Evolutionary conservation across 2,797 vertebrate genomes (phyloP), one percentile per base, ranked within the genome.

Genomic region (Trematomus bernacchii): DNA sequence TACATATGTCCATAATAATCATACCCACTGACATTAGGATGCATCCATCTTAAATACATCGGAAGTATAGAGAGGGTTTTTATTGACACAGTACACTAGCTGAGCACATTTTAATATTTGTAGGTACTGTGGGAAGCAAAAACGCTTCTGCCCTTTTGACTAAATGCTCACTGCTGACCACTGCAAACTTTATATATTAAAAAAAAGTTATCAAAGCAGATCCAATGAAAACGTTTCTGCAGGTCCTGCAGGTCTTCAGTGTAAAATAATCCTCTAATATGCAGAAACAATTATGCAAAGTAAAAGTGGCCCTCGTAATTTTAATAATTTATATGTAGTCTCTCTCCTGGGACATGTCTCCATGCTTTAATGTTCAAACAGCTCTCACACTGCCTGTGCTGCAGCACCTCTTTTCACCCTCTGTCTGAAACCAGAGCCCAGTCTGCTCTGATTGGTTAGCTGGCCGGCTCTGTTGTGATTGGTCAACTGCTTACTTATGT

Each of bases 121-220:
- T 27, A 68, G 68, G 47, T 37, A 6, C 27, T 13, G 57, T 2
- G 19, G n/a, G 51, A 23, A 18, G 55, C 2, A 27, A 44, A 59
- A 10, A 44, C 33, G 54, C 43, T 2, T 12, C 10, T 72, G 63
- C n/a, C 59, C 64, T 63, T 76, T 57, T 52, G 33, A 73, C 60
- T 48, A 18, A 66, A 70, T 6, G 14, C 48, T 75, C 27, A 21
- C 46, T 14, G 62, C 73, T 66, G 75, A 51, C 51, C 9, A 30
- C 12, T 54, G 51, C 66, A 44, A 37, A 37, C 10, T 37, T 33
- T 33, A 33, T 8, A 33, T 33, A 7, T 55, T 37, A 43, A 30
- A 19, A 57, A 14, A 27, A 5, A 30, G 23, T 11, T 10, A 10
- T 3, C 16, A 30, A 4, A 60, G 18, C 51, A 3, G 59, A 7